Base-by-base conservation (phyloP, 2,797 vertebrate species). In the Arctocebus calabarensis region DNA sequence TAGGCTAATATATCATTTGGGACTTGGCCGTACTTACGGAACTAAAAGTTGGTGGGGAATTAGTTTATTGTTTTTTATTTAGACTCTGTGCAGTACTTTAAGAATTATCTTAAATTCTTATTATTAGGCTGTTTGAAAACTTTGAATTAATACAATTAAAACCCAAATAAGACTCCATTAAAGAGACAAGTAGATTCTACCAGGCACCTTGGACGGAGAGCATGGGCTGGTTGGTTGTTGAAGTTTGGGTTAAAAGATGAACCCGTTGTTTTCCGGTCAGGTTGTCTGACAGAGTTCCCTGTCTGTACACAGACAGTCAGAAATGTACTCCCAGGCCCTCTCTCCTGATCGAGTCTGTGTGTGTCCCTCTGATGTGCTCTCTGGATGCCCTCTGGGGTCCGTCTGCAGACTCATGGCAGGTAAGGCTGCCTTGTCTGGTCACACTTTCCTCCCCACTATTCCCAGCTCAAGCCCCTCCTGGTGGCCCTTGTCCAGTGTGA, bases 241-340 rank as follows among this genome's bases (percentile, higher is more conserved):
- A 7, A 0, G 1, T 32, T 16, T 11, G 12, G 20, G 20, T 27
- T 27, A 25, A 4, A 62, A 34, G 16, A 22, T 1, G 70, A 90
- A n/a, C n/a, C 27, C 10, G 4, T 25, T 12, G 0, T 19, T 48
- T 87, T 19, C 57, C 34, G 23, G 52, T 57, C 66, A 0, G 0
- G n/a, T 16, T 29, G 22, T 70, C 73, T 34, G 66, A 16, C 27
- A 2, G 2, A 52, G 0, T n/a, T n/a, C n/a, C n/a, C n/a, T n/a
- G 0, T 0, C 40, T 37, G 16, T 5, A 25, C 0, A 6, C 12
- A 10, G 0, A 1, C 0, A 4, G 3, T 25, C 25, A 59, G 25
- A 12, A 66, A 23, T 4, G 6, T 43, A 16, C 6, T 16, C 34
- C 37, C 3, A 25, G 23, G 23, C 43, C 14, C 14, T 14, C 52